Percentiles rank a stretch among this genome's conserved stretches.
phyloP scores from a whole-genome alignment of 2,113 vertebrate species.

The Fulmarus glacialis region DNA sequence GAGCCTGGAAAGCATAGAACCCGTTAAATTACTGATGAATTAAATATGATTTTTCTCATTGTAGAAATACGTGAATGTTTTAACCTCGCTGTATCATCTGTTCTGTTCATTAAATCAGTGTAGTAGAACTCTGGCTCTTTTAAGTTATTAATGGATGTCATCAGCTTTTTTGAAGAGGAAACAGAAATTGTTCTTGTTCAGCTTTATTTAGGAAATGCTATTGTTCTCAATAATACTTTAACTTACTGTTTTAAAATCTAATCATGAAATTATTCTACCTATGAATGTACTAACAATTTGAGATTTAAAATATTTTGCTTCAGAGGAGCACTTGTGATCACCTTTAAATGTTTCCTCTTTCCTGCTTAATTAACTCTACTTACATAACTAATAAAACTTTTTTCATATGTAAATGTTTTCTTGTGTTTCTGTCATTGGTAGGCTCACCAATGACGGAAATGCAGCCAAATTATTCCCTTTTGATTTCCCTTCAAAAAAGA shows the following conservation, averaged over 20 bases:
- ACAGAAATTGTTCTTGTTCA: neutral
- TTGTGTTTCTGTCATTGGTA: neutral
- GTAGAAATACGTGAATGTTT: neutral
- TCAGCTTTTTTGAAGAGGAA: neutral
- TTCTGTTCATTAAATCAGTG: neutral
- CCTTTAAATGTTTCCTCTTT: neutral
- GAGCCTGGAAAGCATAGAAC: neutral
- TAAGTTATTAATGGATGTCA: neutral
- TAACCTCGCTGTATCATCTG: neutral
- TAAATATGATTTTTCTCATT: neutral
- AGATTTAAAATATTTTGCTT: neutral
- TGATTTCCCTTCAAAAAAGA: neutral
- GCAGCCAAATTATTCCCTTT: neutral
- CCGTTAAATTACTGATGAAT: neutral
- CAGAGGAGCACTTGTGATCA: neutral
- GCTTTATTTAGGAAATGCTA: neutral
- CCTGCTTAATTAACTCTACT: neutral
- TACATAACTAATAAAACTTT: neutral
- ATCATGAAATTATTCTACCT: neutral
- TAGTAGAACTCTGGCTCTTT: neutral
- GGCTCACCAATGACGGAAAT: neutral
- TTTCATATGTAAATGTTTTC: neutral
- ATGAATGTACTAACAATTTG: neutral
- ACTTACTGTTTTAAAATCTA: neutral
- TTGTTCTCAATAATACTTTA: neutral